Conservation (phyloP, 2,113 vertebrate species). For the Meles meles region DNA sequence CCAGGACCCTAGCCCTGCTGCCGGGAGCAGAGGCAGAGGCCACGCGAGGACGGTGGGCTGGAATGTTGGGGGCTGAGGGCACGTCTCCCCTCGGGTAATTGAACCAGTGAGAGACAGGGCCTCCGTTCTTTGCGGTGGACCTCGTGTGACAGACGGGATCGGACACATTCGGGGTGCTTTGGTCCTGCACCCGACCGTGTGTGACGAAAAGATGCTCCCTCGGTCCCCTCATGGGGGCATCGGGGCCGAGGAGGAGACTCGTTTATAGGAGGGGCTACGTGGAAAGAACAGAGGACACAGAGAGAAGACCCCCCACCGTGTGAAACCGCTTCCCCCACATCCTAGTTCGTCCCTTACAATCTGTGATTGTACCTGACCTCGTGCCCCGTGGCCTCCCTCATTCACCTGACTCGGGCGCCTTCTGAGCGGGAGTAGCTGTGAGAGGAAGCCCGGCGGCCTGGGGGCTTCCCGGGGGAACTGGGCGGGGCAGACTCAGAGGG, state of each 20-base stretch:
- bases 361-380: background rate
- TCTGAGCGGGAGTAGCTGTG: background rate
- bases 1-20: background rate
- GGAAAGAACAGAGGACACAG: background rate
- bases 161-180: background rate
- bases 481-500: too few species aligned
- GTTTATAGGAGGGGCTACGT: background rate
- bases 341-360: background rate
- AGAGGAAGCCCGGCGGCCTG: background rate
- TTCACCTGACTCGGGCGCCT: background rate
- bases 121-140: background rate
- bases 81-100: background rate
- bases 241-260: background rate
- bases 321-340: too few species aligned
- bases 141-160: background rate
- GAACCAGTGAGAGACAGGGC: background rate
- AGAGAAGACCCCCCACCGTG: background rate
- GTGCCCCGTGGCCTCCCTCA: too few species aligned
- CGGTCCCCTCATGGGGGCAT: rapidly evolving
- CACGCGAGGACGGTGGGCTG: background rate
- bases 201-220: background rate
- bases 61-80: rapidly evolving
- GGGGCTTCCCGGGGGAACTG: background rate
- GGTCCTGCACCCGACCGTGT: background rate
- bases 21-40: background rate